phyloP scores from a whole-genome alignment of 2,797 vertebrate species.

The Babyrousa celebensis region DNA sequence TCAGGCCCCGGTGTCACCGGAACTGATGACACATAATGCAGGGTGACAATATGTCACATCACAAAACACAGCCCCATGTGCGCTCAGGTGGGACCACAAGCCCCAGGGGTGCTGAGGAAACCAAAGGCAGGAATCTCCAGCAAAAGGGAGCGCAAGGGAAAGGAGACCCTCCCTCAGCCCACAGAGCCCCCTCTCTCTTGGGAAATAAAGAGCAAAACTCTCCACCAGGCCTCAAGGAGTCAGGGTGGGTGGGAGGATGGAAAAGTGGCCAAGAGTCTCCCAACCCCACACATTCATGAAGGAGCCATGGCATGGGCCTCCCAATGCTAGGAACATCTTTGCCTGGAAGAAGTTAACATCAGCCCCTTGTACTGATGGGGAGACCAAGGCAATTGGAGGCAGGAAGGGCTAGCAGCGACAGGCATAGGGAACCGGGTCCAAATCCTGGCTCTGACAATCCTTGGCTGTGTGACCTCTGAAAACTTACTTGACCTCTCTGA shows the following conservation, averaged over 20 bases:
- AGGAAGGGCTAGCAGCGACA: background rate
- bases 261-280: background rate
- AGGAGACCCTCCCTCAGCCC: background rate
- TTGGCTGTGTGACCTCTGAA: background rate
- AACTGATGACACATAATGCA: conserved; percentile 86
- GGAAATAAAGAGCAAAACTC: background rate
- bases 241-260: accelerated
- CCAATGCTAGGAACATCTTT: background rate
- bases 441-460: background rate
- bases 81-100: conserved; percentile 78
- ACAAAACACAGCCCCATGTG: conserved; percentile 54
- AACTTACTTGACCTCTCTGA: background rate
- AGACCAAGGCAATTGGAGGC: background rate
- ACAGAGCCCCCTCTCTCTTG: background rate
- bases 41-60: conserved; percentile 88
- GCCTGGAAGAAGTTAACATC: background rate
- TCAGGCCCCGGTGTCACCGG: conserved; percentile 83
- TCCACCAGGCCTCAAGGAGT: background rate
- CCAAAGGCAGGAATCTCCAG: conserved; percentile 72
- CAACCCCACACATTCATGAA: too few species aligned
- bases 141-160: background rate
- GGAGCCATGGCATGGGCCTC: background rate
- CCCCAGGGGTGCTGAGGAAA: conserved; percentile 83
- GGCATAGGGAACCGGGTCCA: background rate
- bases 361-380: background rate